Evolutionary conservation across 2,113 vertebrate genomes (phyloP).

Genomic region (Ptyas mucosa): DNA sequence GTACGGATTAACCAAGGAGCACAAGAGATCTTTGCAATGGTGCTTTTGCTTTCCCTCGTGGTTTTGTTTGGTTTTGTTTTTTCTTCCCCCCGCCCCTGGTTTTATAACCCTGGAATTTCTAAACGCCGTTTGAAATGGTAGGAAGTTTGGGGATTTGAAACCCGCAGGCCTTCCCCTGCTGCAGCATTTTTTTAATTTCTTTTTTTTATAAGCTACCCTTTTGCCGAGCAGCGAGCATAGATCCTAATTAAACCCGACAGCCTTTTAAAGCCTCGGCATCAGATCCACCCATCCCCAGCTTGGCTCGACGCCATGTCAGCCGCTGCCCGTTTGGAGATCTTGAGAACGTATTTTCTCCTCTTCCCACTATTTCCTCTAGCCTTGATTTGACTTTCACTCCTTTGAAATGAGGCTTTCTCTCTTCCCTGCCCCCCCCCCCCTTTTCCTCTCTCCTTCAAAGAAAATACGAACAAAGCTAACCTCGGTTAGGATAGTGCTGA

Average conservation of each 20-base stretch:
- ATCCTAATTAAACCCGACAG: slow-evolving; percentile 45
- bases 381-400: slow-evolving; percentile 24
- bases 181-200: not conserved
- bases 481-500: not conserved
- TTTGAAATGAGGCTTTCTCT: not conserved
- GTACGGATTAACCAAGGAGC: not conserved
- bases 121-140: not conserved
- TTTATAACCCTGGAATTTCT: not conserved
- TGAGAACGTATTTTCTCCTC: not conserved
- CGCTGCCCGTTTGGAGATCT: not conserved
- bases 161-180: not conserved
- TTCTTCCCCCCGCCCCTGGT: no score
- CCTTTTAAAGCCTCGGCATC: slow-evolving; percentile 30
- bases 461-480: no score
- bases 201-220: slow-evolving; percentile 39
- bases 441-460: not conserved
- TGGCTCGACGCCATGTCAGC: not conserved
- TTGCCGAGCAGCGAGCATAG: slow-evolving; percentile 1
- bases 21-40: not conserved
- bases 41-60: not conserved
- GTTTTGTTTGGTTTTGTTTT: no score
- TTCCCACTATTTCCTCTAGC: not conserved
- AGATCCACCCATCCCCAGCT: not conserved
- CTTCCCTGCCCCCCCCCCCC: not conserved
- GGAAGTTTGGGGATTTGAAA: not conserved